phyloP scores from a whole-genome alignment of 2,797 vertebrate species.

The Aulostomus chinensis region DNA sequence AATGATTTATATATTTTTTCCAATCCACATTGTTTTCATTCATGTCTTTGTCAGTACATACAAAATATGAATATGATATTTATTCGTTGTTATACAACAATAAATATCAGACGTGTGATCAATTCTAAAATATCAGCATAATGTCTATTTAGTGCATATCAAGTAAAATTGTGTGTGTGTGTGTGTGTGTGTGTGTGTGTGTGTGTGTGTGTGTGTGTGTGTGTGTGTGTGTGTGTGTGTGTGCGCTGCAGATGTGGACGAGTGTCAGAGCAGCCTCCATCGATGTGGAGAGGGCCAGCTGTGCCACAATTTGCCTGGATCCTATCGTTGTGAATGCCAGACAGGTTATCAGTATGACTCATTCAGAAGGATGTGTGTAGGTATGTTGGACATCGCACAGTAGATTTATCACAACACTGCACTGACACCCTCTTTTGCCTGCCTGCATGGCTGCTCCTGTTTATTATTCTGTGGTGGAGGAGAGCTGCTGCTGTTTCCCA shows the following conservation, averaged over 20 bases:
- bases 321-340: conserved; percentile 92
- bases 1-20: too few relatives aligned
- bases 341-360: conserved; percentile 90
- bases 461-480: conserved; percentile 49
- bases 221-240: not conserved
- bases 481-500: conserved; percentile 46
- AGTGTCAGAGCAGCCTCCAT: conserved; percentile 85
- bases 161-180: too few relatives aligned
- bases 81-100: too few relatives aligned
- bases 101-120: too few relatives aligned
- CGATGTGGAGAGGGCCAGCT: conserved; percentile 86
- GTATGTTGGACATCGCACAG: conserved; percentile 74
- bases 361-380: conserved; percentile 86
- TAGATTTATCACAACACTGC: too few relatives aligned
- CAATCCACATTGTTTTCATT: too few relatives aligned
- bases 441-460: conserved; percentile 23
- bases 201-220: too few relatives aligned
- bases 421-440: conserved; percentile 3
- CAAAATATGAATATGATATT: too few relatives aligned
- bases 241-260: conserved; percentile 86
- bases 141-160: too few relatives aligned
- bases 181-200: too few relatives aligned
- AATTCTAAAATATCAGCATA: too few relatives aligned
- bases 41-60: too few relatives aligned
- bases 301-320: conserved; percentile 90